These are phyloP conservation scores for Eledona agricola DNA, from an alignment of 2,888 invertebrate species.

Conservation along the genomic window DNA sequence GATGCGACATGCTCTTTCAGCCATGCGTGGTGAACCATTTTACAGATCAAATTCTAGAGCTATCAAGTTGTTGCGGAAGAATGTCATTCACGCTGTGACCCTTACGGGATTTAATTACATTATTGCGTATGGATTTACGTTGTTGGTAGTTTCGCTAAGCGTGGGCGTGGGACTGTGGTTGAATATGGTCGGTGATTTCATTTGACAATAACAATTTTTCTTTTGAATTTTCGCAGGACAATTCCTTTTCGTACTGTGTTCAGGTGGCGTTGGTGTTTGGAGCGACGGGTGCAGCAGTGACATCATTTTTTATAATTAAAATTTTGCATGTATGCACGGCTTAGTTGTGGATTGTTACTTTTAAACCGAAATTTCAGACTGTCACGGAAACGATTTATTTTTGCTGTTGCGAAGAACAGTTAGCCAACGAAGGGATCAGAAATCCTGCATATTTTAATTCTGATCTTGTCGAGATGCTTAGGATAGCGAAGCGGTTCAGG, in stretches of 20 bases:
- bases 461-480: too few species aligned
- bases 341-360: too few species aligned
- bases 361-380: slow-evolving; percentile 8
- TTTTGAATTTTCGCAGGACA: slow-evolving; percentile 2
- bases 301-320: not conserved
- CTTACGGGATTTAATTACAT: slow-evolving; percentile 16
- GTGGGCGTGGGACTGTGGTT: slow-evolving; percentile 6
- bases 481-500: too few species aligned
- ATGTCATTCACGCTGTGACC: not conserved
- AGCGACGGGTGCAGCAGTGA: not conserved
- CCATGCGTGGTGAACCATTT: not conserved
- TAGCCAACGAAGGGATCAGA: not conserved
- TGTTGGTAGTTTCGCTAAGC: not conserved
- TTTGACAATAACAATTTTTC: not conserved
- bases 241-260: not conserved
- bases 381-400: slow-evolving; percentile 11
- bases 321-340: slow-evolving; percentile 3
- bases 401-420: slow-evolving; percentile 13
- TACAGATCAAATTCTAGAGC: slow-evolving; percentile 1
- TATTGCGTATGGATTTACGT: slow-evolving; percentile 1
- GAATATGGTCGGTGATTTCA: slow-evolving; percentile 5
- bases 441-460: not conserved
- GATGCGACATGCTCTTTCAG: slow-evolving; percentile 6
- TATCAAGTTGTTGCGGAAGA: not conserved
- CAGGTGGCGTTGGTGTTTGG: slow-evolving; percentile 3